A percentile compares a stretch with the other conserved stretches of the same genome.
Conservation (phyloP, 2,113 vertebrate species). For the Campylomormyrus tamandua region DNA sequence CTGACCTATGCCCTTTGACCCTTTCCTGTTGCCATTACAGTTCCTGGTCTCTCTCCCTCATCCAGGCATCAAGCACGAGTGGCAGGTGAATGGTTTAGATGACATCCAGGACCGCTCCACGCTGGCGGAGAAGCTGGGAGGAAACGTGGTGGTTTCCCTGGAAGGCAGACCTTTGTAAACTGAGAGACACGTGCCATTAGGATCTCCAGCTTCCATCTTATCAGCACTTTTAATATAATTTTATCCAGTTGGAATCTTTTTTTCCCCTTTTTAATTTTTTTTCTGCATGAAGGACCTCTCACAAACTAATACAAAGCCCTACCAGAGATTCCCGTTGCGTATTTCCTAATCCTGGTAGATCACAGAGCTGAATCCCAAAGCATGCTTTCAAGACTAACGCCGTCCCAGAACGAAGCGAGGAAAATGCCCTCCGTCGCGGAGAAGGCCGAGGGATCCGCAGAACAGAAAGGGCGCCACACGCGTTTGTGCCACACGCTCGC, state of each 20-base stretch:
- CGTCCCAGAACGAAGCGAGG: conserved; percentile 59
- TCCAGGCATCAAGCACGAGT: conserved; percentile 88
- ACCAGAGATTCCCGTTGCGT: conserved; percentile 73
- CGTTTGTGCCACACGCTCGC: conserved; percentile 59
- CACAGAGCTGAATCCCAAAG: conserved; percentile 59
- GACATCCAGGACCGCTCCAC: conserved; percentile 86
- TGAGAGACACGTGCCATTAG: conserved; percentile 73
- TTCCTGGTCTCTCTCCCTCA: conserved; percentile 34
- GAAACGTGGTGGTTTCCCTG: conserved; percentile 84
- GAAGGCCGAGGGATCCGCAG: conserved; percentile 17
- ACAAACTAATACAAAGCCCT: conserved; percentile 68
- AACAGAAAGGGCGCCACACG: conserved; percentile 40
- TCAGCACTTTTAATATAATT: conserved; percentile 68
- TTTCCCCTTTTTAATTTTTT: conserved; percentile 29
- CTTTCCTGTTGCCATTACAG: not conserved
- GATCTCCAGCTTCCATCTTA: conserved; percentile 76
- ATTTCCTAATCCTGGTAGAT: conserved; percentile 62
- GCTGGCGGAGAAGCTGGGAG: conserved; percentile 82
- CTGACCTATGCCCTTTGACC: not conserved
- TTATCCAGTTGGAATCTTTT: conserved; percentile 70
- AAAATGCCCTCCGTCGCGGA: conserved; percentile 22
- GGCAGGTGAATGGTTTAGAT: conserved; percentile 90
- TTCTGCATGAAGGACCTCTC: conserved; percentile 71
- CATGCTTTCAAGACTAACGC: conserved; percentile 66
- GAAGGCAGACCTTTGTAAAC: conserved; percentile 92